Conservation (phyloP, 2,888 invertebrate species). For the Malthinus seriepunctatus region DNA sequence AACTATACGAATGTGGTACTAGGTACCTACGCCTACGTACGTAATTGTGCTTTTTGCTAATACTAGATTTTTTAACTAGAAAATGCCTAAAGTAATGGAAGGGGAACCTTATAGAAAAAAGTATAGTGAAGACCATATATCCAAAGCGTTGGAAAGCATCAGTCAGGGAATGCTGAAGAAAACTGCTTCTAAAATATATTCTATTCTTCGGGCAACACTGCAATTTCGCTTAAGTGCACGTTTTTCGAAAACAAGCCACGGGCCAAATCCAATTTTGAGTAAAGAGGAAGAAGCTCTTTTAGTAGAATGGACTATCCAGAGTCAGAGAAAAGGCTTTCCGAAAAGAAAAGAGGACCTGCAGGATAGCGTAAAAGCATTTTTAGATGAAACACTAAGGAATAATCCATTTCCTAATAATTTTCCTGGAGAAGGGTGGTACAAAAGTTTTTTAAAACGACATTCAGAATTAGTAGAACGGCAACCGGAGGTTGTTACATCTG, state of each 20-base stretch:
- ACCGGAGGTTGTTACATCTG: background rate
- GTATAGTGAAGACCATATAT: background rate
- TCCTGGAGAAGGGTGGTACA: slow-evolving; percentile 7
- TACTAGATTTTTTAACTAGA: background rate
- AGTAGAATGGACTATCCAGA: slow-evolving; percentile 15
- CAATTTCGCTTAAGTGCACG: slow-evolving; percentile 24
- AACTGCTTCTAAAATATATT: slow-evolving; percentile 10
- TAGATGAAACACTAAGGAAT: background rate
- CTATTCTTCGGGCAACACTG: slow-evolving; percentile 19
- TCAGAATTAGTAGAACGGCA: background rate
- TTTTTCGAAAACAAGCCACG: slow-evolving; percentile 24
- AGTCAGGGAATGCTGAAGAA: background rate
- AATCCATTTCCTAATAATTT: background rate
- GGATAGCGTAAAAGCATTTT: background rate
- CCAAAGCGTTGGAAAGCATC: background rate
- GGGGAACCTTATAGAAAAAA: background rate
- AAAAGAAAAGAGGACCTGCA: background rate
- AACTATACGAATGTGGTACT: no score
- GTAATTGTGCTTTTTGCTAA: background rate
- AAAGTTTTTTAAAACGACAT: slow-evolving; percentile 3
- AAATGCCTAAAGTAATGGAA: background rate
- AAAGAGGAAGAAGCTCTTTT: slow-evolving; percentile 16
- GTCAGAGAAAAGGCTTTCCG: slow-evolving; percentile 22
- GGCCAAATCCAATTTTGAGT: slow-evolving; percentile 19
- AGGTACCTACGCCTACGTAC: background rate